Percentiles rank a stretch among this genome's conserved stretches.
phyloP scores from a whole-genome alignment of 2,797 vertebrate genomes.

The Manis crassicaudata region DNA sequence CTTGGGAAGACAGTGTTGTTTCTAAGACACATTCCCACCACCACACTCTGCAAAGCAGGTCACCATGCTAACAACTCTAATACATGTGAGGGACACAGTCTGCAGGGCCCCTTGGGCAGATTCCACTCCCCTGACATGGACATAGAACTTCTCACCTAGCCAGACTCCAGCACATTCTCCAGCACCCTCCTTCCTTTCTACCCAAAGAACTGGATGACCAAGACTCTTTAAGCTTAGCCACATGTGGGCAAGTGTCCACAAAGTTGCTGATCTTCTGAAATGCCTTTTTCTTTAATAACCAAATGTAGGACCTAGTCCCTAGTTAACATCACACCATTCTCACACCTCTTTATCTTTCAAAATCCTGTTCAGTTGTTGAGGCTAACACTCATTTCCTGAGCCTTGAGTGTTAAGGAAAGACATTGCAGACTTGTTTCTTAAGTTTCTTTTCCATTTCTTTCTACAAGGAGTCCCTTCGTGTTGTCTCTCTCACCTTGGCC shows the following conservation, averaged over 20 bases:
- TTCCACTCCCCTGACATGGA: rapidly evolving
- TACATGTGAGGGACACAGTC: rapidly evolving
- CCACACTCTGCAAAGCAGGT: background rate
- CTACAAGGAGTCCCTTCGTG: background rate
- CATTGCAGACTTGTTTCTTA: background rate
- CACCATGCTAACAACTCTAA: background rate
- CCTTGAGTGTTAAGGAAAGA: background rate
- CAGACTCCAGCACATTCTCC: background rate
- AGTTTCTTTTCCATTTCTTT: background rate
- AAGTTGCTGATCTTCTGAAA: background rate
- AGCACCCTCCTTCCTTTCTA: background rate
- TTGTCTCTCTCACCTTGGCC: background rate
- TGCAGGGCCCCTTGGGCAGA: rapidly evolving
- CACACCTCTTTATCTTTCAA: background rate
- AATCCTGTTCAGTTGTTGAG: background rate
- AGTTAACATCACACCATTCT: background rate
- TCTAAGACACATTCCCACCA: background rate
- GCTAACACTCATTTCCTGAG: background rate
- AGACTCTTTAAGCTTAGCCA: background rate
- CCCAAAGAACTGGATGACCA: background rate
- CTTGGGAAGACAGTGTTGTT: background rate
- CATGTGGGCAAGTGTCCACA: background rate
- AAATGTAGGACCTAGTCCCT: background rate
- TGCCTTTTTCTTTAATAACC: background rate
- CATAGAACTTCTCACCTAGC: too few species aligned